phyloP scores from a whole-genome alignment of 2,113 vertebrate genomes.

The Neotoma lepida region DNA sequence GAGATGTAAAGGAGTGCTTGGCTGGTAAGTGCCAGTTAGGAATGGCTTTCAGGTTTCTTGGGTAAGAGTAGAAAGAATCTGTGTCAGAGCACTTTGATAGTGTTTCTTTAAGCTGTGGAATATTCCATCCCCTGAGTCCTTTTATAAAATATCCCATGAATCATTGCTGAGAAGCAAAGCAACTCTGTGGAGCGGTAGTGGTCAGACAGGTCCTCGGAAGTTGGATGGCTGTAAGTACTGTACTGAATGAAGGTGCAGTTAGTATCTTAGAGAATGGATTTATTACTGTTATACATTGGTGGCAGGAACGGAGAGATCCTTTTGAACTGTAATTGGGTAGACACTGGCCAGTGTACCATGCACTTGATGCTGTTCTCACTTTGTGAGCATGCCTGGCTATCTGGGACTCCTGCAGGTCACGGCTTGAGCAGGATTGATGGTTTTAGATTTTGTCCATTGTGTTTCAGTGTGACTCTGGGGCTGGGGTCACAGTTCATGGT shows the following conservation, averaged over 20 bases:
- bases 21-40: constrained; percentile 52
- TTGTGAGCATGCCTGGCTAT: not conserved
- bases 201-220: constrained; percentile 22
- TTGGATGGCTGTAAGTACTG: not conserved
- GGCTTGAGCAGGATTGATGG: constrained; percentile 66
- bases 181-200: not conserved
- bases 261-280: constrained; percentile 6
- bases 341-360: not conserved
- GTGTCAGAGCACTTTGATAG: constrained; percentile 20
- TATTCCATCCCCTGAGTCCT: not conserved
- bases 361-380: not conserved
- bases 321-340: constrained; percentile 42
- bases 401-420: constrained; percentile 34
- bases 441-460: constrained; percentile 12
- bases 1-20: not conserved
- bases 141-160: constrained; percentile 1
- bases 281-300: not conserved
- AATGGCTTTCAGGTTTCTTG: constrained; percentile 42
- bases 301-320: not conserved
- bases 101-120: not conserved
- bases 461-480: not conserved
- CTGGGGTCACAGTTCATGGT: not conserved
- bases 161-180: not conserved
- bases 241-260: constrained; percentile 35
- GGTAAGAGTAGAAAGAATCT: constrained; percentile 34